A percentile compares a stretch with the other conserved stretches of the same genome.
phyloP scores from a whole-genome alignment of 2,888 invertebrate genomes.

The Carabus problematicus region DNA sequence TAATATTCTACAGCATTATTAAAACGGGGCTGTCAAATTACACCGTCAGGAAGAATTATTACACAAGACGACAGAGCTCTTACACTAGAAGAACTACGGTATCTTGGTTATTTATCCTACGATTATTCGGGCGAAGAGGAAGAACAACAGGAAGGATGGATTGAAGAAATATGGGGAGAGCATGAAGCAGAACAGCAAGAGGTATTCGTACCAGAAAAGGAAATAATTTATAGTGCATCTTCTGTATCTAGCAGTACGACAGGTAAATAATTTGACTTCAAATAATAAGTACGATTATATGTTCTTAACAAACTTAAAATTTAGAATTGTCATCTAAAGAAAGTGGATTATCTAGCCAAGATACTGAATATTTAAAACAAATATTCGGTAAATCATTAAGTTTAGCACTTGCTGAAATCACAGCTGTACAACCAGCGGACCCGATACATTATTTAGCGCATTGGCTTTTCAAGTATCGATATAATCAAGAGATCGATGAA shows the following conservation, averaged over 20 bases:
- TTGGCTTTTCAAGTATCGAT: slow-evolving; percentile 62
- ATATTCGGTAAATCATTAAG: slow-evolving; percentile 56
- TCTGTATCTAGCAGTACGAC: not conserved
- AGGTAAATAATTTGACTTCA: not conserved
- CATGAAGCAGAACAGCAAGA: slow-evolving; percentile 1
- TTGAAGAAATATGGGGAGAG: not conserved
- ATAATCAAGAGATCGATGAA: slow-evolving; percentile 57
- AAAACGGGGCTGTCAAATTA: slow-evolving; percentile 51
- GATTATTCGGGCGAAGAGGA: slow-evolving; percentile 2
- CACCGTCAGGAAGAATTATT: slow-evolving; percentile 52
- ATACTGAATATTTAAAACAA: slow-evolving; percentile 56
- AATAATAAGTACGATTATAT: not conserved
- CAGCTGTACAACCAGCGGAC: slow-evolving; percentile 59
- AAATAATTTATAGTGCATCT: not conserved
- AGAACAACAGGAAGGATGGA: slow-evolving; percentile 6
- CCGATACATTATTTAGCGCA: slow-evolving; percentile 62
- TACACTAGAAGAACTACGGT: slow-evolving; percentile 52
- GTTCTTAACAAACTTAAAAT: not conserved
- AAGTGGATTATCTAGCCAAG: slow-evolving; percentile 52
- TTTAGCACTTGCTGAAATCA: slow-evolving; percentile 59
- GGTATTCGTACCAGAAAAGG: slow-evolving; percentile 1
- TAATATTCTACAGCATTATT: slow-evolving; percentile 45
- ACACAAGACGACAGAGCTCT: slow-evolving; percentile 52
- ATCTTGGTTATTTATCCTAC: slow-evolving; percentile 51
- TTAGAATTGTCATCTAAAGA: slow-evolving; percentile 22